A percentile compares a stretch with the other conserved stretches of the same genome.
Conservation (phyloP, 2,888 invertebrate species). For the Cheilosia grossa region DNA sequence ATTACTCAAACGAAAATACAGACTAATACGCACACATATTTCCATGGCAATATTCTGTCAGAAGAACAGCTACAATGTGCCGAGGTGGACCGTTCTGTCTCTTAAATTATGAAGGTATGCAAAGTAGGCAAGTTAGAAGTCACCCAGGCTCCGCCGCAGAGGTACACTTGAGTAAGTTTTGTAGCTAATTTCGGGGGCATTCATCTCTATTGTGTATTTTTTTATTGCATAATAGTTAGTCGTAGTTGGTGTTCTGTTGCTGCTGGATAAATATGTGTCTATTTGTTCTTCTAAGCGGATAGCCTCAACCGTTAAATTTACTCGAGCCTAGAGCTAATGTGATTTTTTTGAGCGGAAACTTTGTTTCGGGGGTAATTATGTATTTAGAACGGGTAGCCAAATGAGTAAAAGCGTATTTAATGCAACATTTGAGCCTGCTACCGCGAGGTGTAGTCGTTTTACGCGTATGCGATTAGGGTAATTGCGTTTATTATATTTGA, state of each 20-base stretch:
- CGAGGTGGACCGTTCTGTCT: conserved; percentile 34
- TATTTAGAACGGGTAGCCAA: conserved; percentile 67
- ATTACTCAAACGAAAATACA: conserved; percentile 37
- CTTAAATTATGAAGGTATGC: conserved; percentile 62
- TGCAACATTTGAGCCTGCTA: conserved; percentile 69
- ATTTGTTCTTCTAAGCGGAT: conserved; percentile 74
- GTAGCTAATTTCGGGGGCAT: conserved; percentile 70
- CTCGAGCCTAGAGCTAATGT: conserved; percentile 24
- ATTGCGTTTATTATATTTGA: conserved; percentile 70
- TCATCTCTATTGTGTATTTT: conserved; percentile 61
- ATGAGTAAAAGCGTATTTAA: conserved; percentile 73
- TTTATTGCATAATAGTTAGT: conserved; percentile 49
- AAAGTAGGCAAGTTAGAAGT: conserved; percentile 44
- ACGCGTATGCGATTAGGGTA: conserved; percentile 60
- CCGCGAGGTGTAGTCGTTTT: conserved; percentile 35
- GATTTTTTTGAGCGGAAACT: conserved; percentile 50
- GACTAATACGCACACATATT: background rate
- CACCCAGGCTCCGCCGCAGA: conserved; percentile 35
- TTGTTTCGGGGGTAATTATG: conserved; percentile 61
- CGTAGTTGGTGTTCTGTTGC: conserved; percentile 17
- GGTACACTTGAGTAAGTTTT: conserved; percentile 71
- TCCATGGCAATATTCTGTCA: conserved; percentile 33
- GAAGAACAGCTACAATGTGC: background rate
- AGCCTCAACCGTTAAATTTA: conserved; percentile 70
- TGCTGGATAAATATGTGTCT: conserved; percentile 59